Evolutionary conservation across 1,140 invertebrate species (phyloP).

Genomic region (Procambarus virginalis): DNA sequence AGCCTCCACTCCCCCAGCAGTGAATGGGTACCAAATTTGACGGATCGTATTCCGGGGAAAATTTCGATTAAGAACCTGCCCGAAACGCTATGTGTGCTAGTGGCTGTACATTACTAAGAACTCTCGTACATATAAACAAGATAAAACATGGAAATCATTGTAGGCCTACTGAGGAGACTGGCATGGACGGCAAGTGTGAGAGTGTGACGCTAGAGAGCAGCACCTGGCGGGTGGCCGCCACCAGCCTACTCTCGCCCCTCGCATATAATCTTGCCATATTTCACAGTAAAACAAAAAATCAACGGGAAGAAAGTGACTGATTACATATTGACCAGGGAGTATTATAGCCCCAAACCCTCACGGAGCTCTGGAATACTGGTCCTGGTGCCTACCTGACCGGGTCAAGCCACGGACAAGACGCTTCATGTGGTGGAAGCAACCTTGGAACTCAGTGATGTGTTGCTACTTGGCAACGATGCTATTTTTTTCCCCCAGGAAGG

Average conservation of each 20-base stretch:
- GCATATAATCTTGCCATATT: neutral
- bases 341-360: neutral
- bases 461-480: neutral
- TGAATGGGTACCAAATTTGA: no score
- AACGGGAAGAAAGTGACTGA: neutral
- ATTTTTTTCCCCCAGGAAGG: neutral
- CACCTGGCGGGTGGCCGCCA: neutral
- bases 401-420: neutral
- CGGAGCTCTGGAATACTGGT: neutral
- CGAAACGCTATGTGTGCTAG: no score
- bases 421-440: no score
- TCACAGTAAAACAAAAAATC: neutral
- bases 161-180: no score
- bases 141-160: no score
- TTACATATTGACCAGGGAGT: neutral
- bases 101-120: no score
- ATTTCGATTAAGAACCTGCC: no score
- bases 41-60: no score
- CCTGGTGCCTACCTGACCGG: neutral
- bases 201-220: neutral
- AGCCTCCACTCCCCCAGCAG: no score
- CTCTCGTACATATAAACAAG: no score
- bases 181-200: neutral
- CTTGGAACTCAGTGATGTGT: neutral
- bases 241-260: neutral